phyloP scores from a whole-genome alignment of 2,797 vertebrate genomes.

The Pelodytes ibericus region DNA sequence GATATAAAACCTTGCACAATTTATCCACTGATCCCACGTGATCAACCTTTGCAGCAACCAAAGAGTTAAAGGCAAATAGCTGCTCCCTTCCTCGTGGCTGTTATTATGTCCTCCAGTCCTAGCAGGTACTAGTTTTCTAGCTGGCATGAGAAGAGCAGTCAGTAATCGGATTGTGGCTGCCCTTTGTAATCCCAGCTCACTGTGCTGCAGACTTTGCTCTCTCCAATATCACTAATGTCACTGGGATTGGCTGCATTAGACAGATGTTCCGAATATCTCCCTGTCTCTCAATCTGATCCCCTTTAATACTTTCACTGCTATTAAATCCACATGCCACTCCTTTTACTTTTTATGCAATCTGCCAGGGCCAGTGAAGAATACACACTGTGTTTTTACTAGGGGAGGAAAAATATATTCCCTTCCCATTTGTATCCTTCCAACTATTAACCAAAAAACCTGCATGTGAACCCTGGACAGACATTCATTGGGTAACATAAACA shows the following conservation, averaged over 20 bases:
- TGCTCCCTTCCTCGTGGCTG: background rate
- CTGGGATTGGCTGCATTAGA: constrained; percentile 77
- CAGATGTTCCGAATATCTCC: constrained; percentile 75
- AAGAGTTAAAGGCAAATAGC: background rate
- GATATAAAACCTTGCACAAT: too few relatives aligned
- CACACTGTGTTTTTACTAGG: constrained; percentile 3
- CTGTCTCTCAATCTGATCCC: constrained; percentile 67
- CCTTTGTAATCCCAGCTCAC: constrained; percentile 73
- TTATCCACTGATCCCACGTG: too few relatives aligned
- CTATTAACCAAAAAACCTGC: background rate
- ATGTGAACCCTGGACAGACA: constrained; percentile 15
- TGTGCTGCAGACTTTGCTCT: constrained; percentile 59
- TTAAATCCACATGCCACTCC: constrained; percentile 69
- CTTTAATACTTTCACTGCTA: constrained; percentile 73
- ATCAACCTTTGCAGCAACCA: too few relatives aligned
- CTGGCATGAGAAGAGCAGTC: constrained; percentile 62
- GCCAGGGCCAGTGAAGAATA: constrained; percentile 5
- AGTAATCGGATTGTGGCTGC: constrained; percentile 75
- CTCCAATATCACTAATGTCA: constrained; percentile 84
- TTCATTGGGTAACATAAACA: constrained; percentile 24
- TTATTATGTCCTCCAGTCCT: background rate
- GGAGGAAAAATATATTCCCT: background rate
- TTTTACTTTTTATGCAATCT: constrained; percentile 66
- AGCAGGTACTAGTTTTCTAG: constrained; percentile 11
- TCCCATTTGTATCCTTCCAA: background rate